phyloP scores from a whole-genome alignment of 2,113 vertebrate genomes.

The Triplophysa siluroides region DNA sequence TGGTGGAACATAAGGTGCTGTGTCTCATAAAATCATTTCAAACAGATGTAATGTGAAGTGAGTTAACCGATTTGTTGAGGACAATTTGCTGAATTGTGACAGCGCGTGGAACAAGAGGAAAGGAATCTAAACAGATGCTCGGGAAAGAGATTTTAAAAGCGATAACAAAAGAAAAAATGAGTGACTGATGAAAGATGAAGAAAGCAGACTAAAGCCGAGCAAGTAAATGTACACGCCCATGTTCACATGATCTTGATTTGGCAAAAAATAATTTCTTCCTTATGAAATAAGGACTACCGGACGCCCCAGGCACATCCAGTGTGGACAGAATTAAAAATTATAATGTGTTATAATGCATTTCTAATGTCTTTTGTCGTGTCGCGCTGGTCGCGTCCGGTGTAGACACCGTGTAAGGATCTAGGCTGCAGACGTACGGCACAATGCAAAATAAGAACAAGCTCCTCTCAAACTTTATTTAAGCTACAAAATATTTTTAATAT shows the following conservation, averaged over 20 bases:
- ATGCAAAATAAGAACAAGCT: not conserved
- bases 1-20: constrained; percentile 25
- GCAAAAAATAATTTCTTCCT: too few relatives aligned
- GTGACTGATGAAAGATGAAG: not conserved
- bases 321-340: not conserved
- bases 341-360: not conserved
- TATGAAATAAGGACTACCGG: too few relatives aligned
- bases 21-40: constrained; percentile 43
- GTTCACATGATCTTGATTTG: not conserved
- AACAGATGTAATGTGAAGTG: constrained; percentile 34
- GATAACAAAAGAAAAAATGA: not conserved
- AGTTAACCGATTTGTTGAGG: constrained; percentile 41
- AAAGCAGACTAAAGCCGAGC: not conserved
- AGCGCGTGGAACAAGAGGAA: not conserved
- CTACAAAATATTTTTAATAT: not conserved
- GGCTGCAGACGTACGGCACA: not conserved
- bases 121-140: constrained; percentile 21
- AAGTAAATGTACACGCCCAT: not conserved
- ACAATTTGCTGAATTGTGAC: constrained; percentile 28
- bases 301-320: too few relatives aligned
- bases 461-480: not conserved
- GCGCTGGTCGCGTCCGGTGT: too few relatives aligned
- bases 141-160: not conserved
- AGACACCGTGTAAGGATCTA: too few relatives aligned
- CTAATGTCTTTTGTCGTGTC: too few relatives aligned